Conservation (phyloP, 2,113 vertebrate genomes). For the Python bivittatus region DNA sequence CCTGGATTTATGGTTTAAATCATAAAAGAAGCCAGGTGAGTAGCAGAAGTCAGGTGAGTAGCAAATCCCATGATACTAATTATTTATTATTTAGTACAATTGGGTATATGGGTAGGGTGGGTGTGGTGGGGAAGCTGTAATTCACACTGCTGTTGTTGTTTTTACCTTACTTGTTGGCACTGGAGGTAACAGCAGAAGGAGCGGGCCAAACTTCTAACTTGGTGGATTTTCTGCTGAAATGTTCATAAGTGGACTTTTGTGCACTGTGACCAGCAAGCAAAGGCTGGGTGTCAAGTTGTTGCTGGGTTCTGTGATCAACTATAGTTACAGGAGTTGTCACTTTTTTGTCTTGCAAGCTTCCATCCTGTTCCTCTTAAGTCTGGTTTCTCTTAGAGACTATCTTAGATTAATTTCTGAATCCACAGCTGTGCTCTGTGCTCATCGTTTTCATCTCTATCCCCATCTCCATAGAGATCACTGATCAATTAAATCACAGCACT, state of each 20-base stretch:
- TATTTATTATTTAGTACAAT: accelerated
- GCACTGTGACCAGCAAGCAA: not conserved
- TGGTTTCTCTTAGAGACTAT: not conserved
- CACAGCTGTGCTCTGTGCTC: not conserved
- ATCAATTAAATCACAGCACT: not conserved
- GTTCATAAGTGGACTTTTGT: not conserved
- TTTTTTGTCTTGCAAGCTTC: too few relatives aligned
- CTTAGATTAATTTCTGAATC: not conserved
- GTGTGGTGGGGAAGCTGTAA: accelerated
- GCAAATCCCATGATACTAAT: slow-evolving; percentile 11
- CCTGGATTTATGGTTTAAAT: slow-evolving; percentile 10
- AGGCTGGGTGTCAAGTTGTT: not conserved
- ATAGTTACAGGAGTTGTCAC: not conserved
- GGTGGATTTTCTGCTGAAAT: not conserved
- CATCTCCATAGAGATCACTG: not conserved
- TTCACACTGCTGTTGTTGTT: not conserved
- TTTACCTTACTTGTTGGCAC: not conserved
- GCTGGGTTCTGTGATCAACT: not conserved
- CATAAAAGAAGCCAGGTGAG: slow-evolving; percentile 18
- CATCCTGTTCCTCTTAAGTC: not conserved
- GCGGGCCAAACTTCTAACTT: not conserved
- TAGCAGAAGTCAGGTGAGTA: not conserved
- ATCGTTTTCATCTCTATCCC: not conserved
- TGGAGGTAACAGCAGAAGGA: not conserved
- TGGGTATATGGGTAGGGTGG: not conserved